phyloP scores from a whole-genome alignment of 2,888 invertebrate genomes.

The Drosophila dives region DNA sequence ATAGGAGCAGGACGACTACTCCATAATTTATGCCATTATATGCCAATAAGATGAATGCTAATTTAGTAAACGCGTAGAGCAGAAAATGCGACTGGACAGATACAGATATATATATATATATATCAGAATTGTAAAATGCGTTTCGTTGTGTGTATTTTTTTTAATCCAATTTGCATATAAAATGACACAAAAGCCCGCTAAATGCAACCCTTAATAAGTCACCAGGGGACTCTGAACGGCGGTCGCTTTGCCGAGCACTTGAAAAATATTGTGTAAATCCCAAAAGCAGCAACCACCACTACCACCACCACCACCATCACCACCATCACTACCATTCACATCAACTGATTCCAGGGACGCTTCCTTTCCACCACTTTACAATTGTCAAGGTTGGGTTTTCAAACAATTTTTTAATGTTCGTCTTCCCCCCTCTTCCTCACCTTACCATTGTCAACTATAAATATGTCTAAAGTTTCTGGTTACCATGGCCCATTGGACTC shows the following conservation, averaged over 20 bases:
- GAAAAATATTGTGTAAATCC: conserved; percentile 81
- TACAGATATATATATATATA: conserved; percentile 4
- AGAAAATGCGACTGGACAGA: conserved; percentile 47
- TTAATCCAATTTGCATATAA: conserved; percentile 82
- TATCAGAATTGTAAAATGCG: conserved; percentile 56
- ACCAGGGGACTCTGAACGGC: conserved; percentile 73
- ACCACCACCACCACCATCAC: conserved; percentile 22
- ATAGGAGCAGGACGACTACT: neutral
- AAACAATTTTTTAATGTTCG: conserved; percentile 9
- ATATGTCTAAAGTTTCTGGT: conserved; percentile 81
- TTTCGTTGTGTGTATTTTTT: conserved; percentile 62
- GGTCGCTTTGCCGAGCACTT: conserved; percentile 72
- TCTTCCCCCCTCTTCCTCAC: neutral
- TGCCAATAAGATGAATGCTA: conserved; percentile 72
- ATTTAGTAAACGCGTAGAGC: conserved; percentile 65
- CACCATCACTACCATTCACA: neutral
- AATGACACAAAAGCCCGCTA: conserved; percentile 81
- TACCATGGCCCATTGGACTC: conserved; percentile 72
- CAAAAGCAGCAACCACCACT: conserved; percentile 55
- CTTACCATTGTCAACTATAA: conserved; percentile 75
- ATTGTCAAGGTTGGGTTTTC: conserved; percentile 74
- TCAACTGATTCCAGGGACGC: conserved; percentile 11
- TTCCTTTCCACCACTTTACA: conserved; percentile 70
- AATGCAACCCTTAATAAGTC: conserved; percentile 83
- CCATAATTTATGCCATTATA: conserved; percentile 68